Percentiles rank a stretch among this genome's conserved stretches.
phyloP scores from a whole-genome alignment of 2,797 vertebrate genomes.

The Myotis planiceps region DNA sequence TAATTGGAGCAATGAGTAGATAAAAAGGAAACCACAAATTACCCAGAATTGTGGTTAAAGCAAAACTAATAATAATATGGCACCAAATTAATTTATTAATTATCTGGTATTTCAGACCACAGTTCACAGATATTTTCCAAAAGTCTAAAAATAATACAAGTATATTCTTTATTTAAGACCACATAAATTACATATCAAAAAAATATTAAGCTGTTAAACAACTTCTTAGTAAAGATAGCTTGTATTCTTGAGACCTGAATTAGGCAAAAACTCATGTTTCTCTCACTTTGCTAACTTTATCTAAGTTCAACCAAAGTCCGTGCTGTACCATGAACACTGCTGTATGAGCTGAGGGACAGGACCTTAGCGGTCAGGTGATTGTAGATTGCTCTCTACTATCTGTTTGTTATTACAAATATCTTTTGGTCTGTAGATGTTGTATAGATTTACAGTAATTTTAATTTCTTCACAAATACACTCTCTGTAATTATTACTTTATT shows the following conservation, averaged over 20 bases:
- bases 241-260: background rate
- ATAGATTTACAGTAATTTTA: background rate
- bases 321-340: background rate
- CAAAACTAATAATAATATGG: background rate
- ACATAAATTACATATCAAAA: background rate
- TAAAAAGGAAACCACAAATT: constrained; percentile 23
- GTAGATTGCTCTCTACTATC: background rate
- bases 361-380: background rate
- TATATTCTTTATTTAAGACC: background rate
- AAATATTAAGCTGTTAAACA: background rate
- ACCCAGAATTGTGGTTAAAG: background rate
- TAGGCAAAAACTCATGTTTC: background rate
- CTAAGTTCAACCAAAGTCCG: background rate
- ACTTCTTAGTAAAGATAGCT: background rate
- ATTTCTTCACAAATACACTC: background rate
- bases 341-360: background rate
- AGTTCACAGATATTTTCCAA: background rate
- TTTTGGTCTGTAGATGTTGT: background rate
- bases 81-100: constrained; percentile 21
- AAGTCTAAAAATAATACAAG: background rate
- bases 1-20: background rate
- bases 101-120: background rate
- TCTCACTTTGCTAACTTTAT: background rate
- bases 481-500: background rate
- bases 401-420: background rate